These are phyloP conservation scores for Clitarchus hookeri DNA, from an alignment of 2,888 invertebrate species.

Conservation along the genomic window DNA sequence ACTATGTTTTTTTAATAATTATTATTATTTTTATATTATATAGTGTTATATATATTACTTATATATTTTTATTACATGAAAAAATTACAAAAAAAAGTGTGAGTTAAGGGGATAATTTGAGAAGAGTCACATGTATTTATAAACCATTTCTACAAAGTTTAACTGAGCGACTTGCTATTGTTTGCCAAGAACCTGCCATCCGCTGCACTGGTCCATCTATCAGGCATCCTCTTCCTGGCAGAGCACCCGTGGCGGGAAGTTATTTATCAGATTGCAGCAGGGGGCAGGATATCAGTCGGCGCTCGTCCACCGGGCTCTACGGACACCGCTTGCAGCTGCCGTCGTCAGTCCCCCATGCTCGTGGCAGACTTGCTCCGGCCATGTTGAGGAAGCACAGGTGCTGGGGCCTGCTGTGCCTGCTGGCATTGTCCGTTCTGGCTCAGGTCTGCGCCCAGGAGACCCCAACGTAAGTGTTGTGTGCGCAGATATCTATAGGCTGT, in stretches of 20 bases:
- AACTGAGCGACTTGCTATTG: neutral
- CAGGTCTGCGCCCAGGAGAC: neutral
- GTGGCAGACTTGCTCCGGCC: neutral
- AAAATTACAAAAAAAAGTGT: no score
- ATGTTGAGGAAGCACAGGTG: neutral
- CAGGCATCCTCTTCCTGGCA: slow-evolving; percentile 1
- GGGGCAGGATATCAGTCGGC: neutral
- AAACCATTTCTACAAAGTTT: no score
- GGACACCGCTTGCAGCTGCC: neutral
- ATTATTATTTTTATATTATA: no score
- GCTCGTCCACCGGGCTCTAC: neutral
- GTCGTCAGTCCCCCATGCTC: neutral
- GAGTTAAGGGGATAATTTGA: no score
- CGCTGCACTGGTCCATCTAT: neutral
- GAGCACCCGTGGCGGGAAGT: neutral
- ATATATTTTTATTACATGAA: no score
- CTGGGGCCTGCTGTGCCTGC: neutral
- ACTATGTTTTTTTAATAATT: no score
- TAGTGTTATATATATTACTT: no score
- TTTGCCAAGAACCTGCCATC: neutral
- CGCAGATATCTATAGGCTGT: no score
- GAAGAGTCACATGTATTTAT: no score
- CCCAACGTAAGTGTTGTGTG: neutral
- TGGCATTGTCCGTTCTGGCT: neutral
- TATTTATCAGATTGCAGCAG: neutral